Base-by-base conservation (phyloP, 1,140 invertebrate genomes). In the Drosophila subpulchrella region DNA sequence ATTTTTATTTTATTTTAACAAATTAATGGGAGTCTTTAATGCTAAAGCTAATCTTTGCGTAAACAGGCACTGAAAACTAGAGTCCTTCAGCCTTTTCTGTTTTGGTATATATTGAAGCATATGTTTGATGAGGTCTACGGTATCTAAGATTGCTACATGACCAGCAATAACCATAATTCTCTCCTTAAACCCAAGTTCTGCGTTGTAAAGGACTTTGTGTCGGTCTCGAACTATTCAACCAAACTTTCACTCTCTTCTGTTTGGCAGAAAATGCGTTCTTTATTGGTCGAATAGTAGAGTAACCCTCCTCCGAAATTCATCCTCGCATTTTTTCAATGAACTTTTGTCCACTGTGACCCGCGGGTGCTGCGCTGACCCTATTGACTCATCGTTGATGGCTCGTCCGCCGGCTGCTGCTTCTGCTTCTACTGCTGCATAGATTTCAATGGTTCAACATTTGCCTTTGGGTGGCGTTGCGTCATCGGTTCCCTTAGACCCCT, bases 361-460 rank as follows among this genome's bases (percentile, higher is more conserved):
- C 53, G 82, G 83, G 42, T 57, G 13, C 34, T 34, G 42, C 48
- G 50, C 58, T 61, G 75, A 76, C 79, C 80, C 83, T 88, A 88
- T 88, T 88, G 83, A 88, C 83, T 88, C 84, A 80, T 88, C 83
- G 80, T 76, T 83, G 83, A 88, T 89, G 77, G 84, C 65, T 79
- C 63, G 68, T 81, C 61, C 63, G 72, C 66, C 60, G 62, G 60
- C 58, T 50, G 68, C 15, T 65, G 51, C 30, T 17, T 41, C 39
- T 38, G 27, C 59, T 15, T 13, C 58, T 51, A 6, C 51, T 76
- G 60, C 70, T 88, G 83, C 82, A 86, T 88, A 78, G 82, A 86
- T 86, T 86, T 86, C 82, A 75, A 88, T 86, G 62, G 73, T 66
- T 51, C 83, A 58, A 81, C 54, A 65, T 88, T 62, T 81, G 81